Evolutionary conservation across 2,797 vertebrate species (phyloP).

Genomic region (Clamator glandarius): DNA sequence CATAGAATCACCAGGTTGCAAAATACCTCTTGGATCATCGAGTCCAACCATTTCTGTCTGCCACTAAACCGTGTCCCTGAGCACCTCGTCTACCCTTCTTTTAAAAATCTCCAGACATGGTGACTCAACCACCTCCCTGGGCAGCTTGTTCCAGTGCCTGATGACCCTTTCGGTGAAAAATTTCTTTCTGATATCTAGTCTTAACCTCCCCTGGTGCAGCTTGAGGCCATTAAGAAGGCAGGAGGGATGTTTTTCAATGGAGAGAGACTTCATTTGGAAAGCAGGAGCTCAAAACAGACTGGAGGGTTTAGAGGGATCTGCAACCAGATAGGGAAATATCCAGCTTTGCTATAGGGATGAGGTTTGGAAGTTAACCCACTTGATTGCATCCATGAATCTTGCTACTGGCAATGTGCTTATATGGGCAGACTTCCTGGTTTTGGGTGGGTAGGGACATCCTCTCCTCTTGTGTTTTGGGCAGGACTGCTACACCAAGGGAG

Average conservation of each 20-base stretch:
- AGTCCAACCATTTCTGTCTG: no score
- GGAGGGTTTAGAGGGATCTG: neutral
- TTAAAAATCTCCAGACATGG: no score
- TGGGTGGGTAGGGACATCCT: neutral
- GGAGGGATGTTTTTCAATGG: neutral
- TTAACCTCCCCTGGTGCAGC: no score
- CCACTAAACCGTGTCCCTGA: no score
- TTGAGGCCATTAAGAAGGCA: neutral
- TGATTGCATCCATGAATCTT: neutral
- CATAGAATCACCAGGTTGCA: no score
- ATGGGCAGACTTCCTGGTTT: neutral
- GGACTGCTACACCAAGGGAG: neutral
- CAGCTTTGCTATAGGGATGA: neutral
- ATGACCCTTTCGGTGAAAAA: no score
- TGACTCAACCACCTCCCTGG: no score
- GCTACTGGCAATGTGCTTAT: neutral
- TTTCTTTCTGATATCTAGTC: no score
- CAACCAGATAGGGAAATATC: neutral
- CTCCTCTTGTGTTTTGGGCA: neutral
- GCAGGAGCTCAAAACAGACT: neutral
- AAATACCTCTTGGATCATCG: no score
- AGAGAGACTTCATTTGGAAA: neutral
- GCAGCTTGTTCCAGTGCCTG: no score
- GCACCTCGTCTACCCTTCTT: no score
- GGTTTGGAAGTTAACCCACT: neutral